These are phyloP conservation scores for Phoebastria nigripes DNA, from an alignment of 2,797 vertebrate genomes.

Conservation along the genomic window DNA sequence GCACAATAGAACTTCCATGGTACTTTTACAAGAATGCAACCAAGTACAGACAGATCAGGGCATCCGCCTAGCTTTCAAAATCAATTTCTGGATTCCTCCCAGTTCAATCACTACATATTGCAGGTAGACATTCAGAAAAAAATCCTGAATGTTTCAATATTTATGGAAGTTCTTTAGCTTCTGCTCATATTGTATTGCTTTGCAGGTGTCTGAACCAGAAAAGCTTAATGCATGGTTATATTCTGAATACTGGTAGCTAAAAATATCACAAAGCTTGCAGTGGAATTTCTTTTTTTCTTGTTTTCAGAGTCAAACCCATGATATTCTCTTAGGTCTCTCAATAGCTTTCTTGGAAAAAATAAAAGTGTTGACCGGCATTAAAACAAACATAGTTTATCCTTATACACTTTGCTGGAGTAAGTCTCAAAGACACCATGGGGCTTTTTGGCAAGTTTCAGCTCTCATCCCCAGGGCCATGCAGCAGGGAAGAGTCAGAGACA, in stretches of 20 bases:
- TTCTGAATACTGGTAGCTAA: not conserved
- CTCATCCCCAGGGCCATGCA: not conserved
- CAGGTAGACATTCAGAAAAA: not conserved
- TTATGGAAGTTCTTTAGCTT: not conserved
- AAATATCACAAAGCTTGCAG: not conserved
- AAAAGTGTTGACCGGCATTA: accelerated
- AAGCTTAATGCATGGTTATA: not conserved
- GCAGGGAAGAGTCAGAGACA: not conserved
- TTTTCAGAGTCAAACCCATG: not conserved
- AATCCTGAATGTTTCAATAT: not conserved
- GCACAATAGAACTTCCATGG: not conserved
- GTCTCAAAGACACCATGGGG: not conserved
- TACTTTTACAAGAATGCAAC: not conserved
- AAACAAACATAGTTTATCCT: not conserved
- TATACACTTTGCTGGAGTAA: not conserved
- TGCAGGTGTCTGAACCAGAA: not conserved
- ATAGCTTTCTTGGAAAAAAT: not conserved
- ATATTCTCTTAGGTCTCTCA: not conserved
- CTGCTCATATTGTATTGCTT: not conserved
- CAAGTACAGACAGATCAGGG: not conserved
- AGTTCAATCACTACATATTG: not conserved
- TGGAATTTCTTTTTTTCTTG: not conserved
- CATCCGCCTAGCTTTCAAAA: not conserved
- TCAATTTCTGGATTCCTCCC: not conserved
- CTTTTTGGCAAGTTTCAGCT: not conserved